Conservation (phyloP, 2,888 invertebrate species). For the Phyllotreta striolata region DNA sequence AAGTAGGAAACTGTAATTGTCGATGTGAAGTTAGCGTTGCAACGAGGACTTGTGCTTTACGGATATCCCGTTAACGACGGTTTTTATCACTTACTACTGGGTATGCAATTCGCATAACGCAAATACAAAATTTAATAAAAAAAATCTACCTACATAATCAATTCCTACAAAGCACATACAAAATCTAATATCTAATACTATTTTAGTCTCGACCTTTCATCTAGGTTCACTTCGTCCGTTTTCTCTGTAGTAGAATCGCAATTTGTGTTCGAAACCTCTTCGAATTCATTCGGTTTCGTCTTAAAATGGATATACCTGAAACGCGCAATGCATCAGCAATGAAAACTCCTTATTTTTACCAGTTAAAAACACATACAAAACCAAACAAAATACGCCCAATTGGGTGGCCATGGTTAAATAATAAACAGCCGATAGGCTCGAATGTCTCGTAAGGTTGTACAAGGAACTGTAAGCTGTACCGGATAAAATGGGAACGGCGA, state of each 20-base stretch:
- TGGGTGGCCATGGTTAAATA: constrained; percentile 78
- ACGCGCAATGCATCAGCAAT: neutral
- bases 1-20: constrained; percentile 4
- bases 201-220: too few species aligned
- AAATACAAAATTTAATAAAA: too few species aligned
- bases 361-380: constrained; percentile 67
- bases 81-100: too few species aligned
- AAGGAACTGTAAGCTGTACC: constrained; percentile 76
- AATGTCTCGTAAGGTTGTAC: constrained; percentile 73
- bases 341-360: constrained; percentile 1
- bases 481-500: constrained; percentile 79
- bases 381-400: constrained; percentile 69
- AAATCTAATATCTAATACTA: too few species aligned
- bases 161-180: too few species aligned
- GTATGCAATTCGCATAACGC: too few species aligned
- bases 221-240: too few species aligned
- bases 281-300: constrained; percentile 35
- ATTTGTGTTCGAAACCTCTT: neutral
- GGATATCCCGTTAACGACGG: too few species aligned
- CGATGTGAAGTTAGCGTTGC: too few species aligned
- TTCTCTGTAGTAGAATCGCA: too few species aligned
- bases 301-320: constrained; percentile 38
- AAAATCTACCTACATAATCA: too few species aligned
- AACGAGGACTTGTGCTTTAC: too few species aligned
- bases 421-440: constrained; percentile 70